Evolutionary conservation across 2,797 vertebrate genomes (phyloP).

Genomic region (Catharus ustulatus): DNA sequence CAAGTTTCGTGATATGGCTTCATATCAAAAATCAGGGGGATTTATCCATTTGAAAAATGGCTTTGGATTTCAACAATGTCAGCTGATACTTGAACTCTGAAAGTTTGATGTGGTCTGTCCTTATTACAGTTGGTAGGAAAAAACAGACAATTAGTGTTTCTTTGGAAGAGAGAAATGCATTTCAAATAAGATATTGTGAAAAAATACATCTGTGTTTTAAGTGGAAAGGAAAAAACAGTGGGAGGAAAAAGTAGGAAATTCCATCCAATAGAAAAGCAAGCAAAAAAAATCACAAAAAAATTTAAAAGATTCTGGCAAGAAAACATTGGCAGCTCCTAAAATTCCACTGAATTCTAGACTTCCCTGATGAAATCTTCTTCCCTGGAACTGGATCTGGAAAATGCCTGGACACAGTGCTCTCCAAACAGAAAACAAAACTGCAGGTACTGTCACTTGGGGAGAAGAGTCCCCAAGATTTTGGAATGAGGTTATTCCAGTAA

Average conservation of each 20-base stretch:
- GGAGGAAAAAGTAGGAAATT: constrained; percentile 24
- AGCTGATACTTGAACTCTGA: not conserved
- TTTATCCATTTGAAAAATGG: not conserved
- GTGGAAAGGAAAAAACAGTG: not conserved
- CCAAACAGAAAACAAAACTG: not conserved
- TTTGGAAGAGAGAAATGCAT: not conserved
- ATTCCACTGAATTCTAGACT: constrained; percentile 25
- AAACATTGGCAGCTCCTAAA: constrained; percentile 21
- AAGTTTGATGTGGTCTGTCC: not conserved
- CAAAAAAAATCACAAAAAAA: not conserved
- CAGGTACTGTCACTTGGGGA: not conserved
- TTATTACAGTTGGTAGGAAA: not conserved
- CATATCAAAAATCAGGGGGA: not conserved
- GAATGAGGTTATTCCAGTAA: not conserved
- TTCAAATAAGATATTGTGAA: not conserved
- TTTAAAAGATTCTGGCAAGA: constrained; percentile 12
- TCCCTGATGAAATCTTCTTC: not conserved
- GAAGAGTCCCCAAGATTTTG: not conserved
- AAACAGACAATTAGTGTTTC: not conserved
- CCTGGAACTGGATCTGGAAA: constrained; percentile 31
- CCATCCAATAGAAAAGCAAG: not conserved
- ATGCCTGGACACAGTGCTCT: not conserved
- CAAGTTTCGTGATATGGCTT: not conserved
- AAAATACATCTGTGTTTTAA: constrained; percentile 6
- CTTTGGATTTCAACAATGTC: not conserved